phyloP scores from a whole-genome alignment of 2,113 vertebrate genomes.

The Pseudonaja textilis region DNA sequence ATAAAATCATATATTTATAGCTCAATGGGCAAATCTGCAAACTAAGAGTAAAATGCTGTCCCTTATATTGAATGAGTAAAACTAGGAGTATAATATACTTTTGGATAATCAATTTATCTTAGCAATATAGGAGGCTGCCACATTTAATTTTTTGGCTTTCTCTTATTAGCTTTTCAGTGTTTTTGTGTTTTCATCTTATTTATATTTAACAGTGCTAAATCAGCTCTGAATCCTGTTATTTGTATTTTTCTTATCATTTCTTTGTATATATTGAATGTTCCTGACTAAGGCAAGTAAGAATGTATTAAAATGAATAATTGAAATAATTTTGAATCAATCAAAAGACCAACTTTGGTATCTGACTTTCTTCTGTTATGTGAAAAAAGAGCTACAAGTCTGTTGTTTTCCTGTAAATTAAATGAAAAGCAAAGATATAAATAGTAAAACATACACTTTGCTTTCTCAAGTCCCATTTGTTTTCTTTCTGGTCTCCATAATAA shows the following conservation, averaged over 20 bases:
- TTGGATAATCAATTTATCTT: background rate
- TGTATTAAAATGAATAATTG: constrained; percentile 7
- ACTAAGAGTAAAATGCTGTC: background rate
- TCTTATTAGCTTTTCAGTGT: constrained; percentile 17
- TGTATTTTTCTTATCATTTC: background rate
- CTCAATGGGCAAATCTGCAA: background rate
- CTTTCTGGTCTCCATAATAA: background rate
- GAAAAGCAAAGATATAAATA: background rate
- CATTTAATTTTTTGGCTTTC: constrained; percentile 1
- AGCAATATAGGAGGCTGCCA: background rate
- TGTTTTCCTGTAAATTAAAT: background rate
- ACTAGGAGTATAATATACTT: background rate
- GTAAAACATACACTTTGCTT: background rate
- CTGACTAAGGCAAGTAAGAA: background rate
- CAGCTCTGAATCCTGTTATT: constrained; percentile 25
- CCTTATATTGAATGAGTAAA: too few relatives aligned
- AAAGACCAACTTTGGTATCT: background rate
- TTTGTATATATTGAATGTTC: background rate
- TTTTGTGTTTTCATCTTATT: constrained; percentile 2
- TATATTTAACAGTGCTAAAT: background rate
- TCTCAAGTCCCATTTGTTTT: background rate
- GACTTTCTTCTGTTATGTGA: background rate
- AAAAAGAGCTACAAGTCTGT: background rate
- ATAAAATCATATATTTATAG: background rate
- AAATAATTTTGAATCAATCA: background rate